phyloP scores from a whole-genome alignment of 2,113 vertebrate species.

The Neotoma lepida region DNA sequence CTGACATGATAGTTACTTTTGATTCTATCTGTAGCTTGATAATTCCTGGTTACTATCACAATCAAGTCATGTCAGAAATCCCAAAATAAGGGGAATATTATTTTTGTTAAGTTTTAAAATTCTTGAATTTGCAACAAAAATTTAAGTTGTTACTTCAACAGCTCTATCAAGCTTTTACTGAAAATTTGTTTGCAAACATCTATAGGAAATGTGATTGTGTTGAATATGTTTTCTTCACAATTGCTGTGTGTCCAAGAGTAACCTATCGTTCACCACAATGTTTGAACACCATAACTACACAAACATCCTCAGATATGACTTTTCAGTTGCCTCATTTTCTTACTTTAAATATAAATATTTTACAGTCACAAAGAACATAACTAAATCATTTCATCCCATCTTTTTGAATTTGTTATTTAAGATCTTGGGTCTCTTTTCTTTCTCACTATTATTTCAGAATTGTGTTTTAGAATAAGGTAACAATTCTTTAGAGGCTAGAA shows the following conservation, averaged over 20 bases:
- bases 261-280: not conserved
- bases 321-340: not conserved
- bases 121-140: not conserved
- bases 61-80: not conserved
- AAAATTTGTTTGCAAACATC: not conserved
- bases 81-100: not conserved
- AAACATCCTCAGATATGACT: not conserved
- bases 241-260: not conserved
- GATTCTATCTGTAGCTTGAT: not conserved
- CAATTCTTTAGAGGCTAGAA: not conserved
- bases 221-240: not conserved
- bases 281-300: not conserved
- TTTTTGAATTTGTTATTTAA: not conserved
- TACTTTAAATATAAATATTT: not conserved
- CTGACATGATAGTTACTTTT: not conserved
- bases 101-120: constrained; percentile 6
- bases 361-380: not conserved
- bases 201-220: not conserved
- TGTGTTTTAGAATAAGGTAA: not conserved
- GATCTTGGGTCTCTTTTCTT: not conserved
- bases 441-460: not conserved
- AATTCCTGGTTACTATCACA: not conserved
- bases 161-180: not conserved
- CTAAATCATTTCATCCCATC: not conserved
- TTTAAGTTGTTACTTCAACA: not conserved